A percentile compares a stretch with the other conserved stretches of the same genome.
phyloP scores from a whole-genome alignment of 1,140 invertebrate genomes.

The Hypsibius dujardini region DNA sequence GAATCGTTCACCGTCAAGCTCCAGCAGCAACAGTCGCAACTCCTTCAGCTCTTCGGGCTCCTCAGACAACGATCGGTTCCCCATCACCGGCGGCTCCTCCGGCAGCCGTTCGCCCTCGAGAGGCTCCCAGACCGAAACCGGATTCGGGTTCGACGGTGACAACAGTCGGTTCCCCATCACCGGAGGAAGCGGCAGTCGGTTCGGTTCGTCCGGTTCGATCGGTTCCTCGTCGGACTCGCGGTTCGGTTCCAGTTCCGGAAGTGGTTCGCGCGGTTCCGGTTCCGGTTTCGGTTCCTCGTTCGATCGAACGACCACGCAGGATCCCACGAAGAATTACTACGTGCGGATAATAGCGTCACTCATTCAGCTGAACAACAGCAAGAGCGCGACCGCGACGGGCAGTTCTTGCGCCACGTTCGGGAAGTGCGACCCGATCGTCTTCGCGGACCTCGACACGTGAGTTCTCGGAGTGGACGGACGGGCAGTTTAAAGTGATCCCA shows the following conservation, averaged over 20 bases:
- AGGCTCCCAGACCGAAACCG: not conserved
- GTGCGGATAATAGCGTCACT: not conserved
- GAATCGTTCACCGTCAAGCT: not conserved
- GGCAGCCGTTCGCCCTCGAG: not conserved
- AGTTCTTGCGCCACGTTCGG: not conserved
- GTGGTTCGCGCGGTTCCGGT: not conserved
- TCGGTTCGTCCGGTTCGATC: not conserved
- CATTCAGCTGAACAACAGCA: not conserved
- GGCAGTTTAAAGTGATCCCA: no score
- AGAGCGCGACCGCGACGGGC: not conserved
- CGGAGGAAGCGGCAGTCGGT: not conserved
- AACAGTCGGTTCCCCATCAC: no score
- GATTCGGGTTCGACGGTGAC: not conserved
- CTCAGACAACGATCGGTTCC: conserved; percentile 3
- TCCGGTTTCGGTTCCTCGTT: not conserved
- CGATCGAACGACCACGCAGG: not conserved
- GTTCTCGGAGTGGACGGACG: not conserved
- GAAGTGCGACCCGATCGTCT: conserved; percentile 5
- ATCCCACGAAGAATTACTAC: not conserved
- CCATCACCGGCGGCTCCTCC: conserved; percentile 5
- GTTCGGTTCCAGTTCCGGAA: not conserved
- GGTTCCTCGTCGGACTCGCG: not conserved
- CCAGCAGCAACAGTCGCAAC: conserved; percentile 3
- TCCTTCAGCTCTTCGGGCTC: not conserved
- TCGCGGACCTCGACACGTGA: conserved; percentile 8